A percentile compares a stretch with the other conserved stretches of the same genome.
Evolutionary conservation across 2,888 invertebrate genomes (phyloP).

Genomic region (Hypena proboscidalis): DNA sequence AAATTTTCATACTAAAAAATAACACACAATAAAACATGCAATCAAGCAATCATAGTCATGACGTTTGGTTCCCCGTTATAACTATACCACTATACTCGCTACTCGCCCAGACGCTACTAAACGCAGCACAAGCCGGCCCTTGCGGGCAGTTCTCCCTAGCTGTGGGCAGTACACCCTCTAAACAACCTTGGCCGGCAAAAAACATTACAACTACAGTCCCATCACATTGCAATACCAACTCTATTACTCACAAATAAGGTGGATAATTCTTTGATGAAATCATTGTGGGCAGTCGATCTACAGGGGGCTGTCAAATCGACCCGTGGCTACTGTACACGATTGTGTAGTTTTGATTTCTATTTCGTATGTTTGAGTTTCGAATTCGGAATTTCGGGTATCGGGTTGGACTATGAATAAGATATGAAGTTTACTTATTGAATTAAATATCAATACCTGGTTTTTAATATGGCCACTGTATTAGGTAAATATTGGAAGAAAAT

Average conservation of each 20-base stretch:
- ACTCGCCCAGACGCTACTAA: constrained; percentile 44
- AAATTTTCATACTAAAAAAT: no score
- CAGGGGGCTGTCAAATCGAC: constrained; percentile 76
- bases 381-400: constrained; percentile 38
- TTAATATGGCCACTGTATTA: constrained; percentile 2
- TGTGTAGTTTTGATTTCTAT: constrained; percentile 80
- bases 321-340: constrained; percentile 73
- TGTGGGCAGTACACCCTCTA: constrained; percentile 82
- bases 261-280: constrained; percentile 17
- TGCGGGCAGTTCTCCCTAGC: constrained; percentile 82
- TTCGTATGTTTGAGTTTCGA: constrained; percentile 46
- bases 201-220: constrained; percentile 64
- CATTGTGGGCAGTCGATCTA: constrained; percentile 69
- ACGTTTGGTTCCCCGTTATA: no score
- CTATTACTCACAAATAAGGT: constrained; percentile 27
- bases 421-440: constrained; percentile 33
- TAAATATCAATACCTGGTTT: constrained; percentile 18
- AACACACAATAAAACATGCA: no score
- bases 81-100: not conserved
- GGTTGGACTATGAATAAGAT: constrained; percentile 39
- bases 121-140: constrained; percentile 73
- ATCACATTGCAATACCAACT: constrained; percentile 45
- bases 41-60: no score
- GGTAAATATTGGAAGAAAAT: constrained; percentile 3
- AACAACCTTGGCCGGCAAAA: constrained; percentile 65